phyloP scores from a whole-genome alignment of 1,140 invertebrate species.

The Chironomus striatipennis region DNA sequence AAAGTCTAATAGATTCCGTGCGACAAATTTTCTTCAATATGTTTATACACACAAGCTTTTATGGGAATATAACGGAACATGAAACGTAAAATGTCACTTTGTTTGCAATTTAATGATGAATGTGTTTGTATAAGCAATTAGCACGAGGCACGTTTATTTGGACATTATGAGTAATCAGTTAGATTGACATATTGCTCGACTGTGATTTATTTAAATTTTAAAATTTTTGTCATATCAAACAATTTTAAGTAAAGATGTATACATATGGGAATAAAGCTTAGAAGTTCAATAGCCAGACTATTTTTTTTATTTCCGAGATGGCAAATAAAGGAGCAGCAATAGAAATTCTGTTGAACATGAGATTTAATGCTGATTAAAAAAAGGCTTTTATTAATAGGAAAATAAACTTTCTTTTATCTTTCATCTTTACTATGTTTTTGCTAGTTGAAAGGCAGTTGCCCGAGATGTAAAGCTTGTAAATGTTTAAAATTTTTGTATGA shows the following conservation, averaged over 20 bases:
- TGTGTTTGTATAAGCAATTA: constrained; percentile 1
- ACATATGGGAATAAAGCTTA: neutral
- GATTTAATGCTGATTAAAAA: neutral
- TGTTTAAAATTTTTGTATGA: no score
- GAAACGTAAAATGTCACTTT: neutral
- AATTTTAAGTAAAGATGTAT: neutral
- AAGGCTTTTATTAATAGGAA: neutral
- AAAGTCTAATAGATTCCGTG: no score
- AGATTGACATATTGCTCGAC: neutral
- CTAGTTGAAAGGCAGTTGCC: no score
- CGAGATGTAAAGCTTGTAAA: no score
- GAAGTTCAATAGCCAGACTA: neutral
- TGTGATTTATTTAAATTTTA: neutral
- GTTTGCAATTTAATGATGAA: constrained; percentile 8
- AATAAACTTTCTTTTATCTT: neutral
- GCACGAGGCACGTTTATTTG: neutral
- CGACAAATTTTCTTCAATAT: no score
- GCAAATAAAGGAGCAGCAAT: neutral
- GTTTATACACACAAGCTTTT: no score
- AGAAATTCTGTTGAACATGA: neutral
- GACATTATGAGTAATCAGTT: neutral
- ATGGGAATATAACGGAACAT: neutral
- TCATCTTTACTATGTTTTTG: neutral
- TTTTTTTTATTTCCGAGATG: neutral
- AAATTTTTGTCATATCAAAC: neutral